phyloP scores from a whole-genome alignment of 2,113 vertebrate genomes.

The Dicrurus megarhynchus region DNA sequence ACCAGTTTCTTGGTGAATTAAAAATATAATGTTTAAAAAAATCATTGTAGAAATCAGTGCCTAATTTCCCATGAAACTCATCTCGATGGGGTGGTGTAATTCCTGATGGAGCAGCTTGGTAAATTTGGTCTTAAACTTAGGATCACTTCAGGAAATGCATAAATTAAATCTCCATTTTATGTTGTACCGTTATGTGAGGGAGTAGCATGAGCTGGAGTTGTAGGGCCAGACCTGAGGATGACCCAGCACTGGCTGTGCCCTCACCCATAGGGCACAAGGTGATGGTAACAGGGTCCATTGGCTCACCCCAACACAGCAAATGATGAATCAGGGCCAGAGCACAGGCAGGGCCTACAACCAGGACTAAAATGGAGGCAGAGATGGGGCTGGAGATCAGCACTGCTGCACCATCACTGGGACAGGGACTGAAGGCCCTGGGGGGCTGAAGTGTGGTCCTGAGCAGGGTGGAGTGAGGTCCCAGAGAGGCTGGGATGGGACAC shows the following conservation, averaged over 20 bases:
- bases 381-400: neutral
- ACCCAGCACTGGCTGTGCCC: neutral
- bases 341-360: neutral
- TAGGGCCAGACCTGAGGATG: neutral
- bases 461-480: neutral
- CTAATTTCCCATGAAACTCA: neutral
- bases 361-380: neutral
- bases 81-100: neutral
- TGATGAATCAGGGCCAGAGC: neutral
- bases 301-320: neutral
- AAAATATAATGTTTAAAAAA: neutral
- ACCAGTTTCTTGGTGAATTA: neutral
- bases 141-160: neutral
- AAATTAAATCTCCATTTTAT: neutral
- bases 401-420: neutral
- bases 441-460: neutral
- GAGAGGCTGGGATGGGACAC: neutral
- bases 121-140: neutral
- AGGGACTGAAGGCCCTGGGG: neutral
- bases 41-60: neutral
- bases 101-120: neutral
- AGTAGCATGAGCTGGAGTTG: neutral
- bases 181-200: neutral
- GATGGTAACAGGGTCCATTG: neutral
- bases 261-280: neutral